Base-by-base conservation (phyloP, 1,140 invertebrate genomes). In the Drosophila pachea region DNA sequence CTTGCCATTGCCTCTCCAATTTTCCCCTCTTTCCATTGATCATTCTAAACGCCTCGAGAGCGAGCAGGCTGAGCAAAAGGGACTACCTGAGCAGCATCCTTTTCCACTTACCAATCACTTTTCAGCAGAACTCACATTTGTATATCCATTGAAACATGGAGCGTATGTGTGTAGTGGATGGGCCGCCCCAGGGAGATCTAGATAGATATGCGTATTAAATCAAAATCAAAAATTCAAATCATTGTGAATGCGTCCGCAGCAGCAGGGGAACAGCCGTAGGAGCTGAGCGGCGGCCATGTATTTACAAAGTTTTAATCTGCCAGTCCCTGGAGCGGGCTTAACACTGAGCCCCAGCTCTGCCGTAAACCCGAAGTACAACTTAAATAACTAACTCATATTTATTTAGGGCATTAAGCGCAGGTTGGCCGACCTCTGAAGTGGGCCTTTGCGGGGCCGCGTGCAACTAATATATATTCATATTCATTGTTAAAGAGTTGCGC, bases 401-500 rank as follows among this genome's bases (percentile, higher is more conserved):
- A 53, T 53, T 53, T 53, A 8, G 50, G 50, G 35, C 33, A 53
- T 53, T 36, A 36, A 38, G 29, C 5, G 33, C 50, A 33, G 49
- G 32, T 16, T 50, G 7, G 32, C n/a, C 22, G 22, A 22, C 22
- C 22, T 22, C n/a, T 6, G n/a, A 42, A 42, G 40, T 42, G 40
- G 40, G 12, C 40, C 12, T 43, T 9, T 4, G 35, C 4, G 16
- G 22, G 35, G 5, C 29, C 9, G 49, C 4, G 35, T 38, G n/a
- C 11, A 7, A 33, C n/a, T 36, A 32, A 52, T 36, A 35, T 36
- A 35, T 52, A 52, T 52, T 52, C 49, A 52, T 52, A 52, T 52
- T 36, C 49, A 52, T 52, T 52, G 49, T 52, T 52, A 52, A 52
- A 52, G 49, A 52, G 49, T 52, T 52, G 49, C 4, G 8, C 33